Conservation (phyloP, 2,113 vertebrate genomes). For the Mesoclemmys tuberculata region DNA sequence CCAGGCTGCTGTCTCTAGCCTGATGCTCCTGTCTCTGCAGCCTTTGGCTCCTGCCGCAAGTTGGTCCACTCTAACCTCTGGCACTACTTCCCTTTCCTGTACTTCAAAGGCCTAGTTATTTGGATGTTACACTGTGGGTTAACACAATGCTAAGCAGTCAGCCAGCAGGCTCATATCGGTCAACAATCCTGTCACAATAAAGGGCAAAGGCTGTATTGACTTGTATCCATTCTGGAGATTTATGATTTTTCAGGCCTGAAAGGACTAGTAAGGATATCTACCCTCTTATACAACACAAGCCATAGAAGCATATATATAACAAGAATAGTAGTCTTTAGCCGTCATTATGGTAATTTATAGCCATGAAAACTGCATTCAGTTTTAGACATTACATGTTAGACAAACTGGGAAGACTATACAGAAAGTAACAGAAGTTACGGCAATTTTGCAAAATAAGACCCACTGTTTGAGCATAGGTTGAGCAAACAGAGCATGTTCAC, state of each 20-base stretch:
- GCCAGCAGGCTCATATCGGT: not conserved
- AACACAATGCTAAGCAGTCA: not conserved
- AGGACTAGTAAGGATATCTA: not conserved
- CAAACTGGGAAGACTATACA: not conserved
- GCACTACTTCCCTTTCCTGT: not conserved
- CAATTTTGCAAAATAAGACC: conserved; percentile 20
- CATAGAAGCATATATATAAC: not conserved
- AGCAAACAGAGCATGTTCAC: not conserved
- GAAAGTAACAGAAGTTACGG: not conserved
- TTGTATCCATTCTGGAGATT: not conserved
- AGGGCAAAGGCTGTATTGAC: not conserved
- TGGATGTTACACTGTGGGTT: not conserved
- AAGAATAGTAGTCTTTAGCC: not conserved
- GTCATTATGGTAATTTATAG: not conserved
- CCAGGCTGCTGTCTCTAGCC: not conserved
- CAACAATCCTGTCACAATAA: not conserved
- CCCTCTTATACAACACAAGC: not conserved
- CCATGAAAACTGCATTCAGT: not conserved
- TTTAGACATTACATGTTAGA: not conserved
- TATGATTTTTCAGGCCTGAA: not conserved
- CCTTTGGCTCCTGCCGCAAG: conserved; percentile 7
- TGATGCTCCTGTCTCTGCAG: not conserved
- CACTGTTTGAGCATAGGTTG: fast-evolving
- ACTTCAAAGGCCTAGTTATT: not conserved
- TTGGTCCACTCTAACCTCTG: not conserved